These are phyloP conservation scores for Leucoraja ocellata DNA, from an alignment of 2,797 vertebrate genomes.

Conservation along the genomic window DNA sequence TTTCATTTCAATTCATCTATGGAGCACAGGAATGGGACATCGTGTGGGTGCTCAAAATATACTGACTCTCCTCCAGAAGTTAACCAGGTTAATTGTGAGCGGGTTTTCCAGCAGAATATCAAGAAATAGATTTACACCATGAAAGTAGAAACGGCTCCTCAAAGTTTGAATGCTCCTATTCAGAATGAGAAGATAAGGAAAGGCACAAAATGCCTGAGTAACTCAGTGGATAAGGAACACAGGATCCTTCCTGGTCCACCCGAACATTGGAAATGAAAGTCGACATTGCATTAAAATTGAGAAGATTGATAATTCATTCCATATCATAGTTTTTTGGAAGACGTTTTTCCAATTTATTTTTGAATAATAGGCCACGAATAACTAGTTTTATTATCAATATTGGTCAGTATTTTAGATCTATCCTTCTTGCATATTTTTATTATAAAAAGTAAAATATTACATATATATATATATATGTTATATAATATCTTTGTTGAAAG, in stretches of 20 bases:
- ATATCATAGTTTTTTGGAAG: constrained; percentile 8
- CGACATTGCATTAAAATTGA: constrained; percentile 12
- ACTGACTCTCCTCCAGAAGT: not conserved
- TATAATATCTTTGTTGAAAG: too few relatives aligned
- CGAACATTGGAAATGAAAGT: not conserved
- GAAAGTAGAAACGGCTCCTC: constrained; percentile 6
- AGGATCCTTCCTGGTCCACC: constrained; percentile 6
- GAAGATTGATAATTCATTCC: constrained; percentile 30
- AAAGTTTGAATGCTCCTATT: not conserved
- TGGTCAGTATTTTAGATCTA: not conserved
- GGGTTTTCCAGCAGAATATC: not conserved
- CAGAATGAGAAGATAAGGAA: not conserved
- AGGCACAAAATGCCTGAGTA: too few relatives aligned
- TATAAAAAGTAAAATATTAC: too few relatives aligned
- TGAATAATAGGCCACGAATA: not conserved
- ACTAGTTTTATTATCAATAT: not conserved
- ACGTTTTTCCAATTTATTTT: constrained; percentile 7
- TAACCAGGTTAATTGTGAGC: not conserved
- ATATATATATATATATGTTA: too few relatives aligned
- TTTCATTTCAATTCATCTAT: not conserved
- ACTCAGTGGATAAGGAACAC: not conserved
- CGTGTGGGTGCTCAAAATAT: not conserved
- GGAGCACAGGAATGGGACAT: not conserved
- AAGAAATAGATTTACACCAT: not conserved
- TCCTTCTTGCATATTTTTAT: not conserved